Evolutionary conservation across 2,888 invertebrate genomes (phyloP).

Genomic region (Tinea trinotella): DNA sequence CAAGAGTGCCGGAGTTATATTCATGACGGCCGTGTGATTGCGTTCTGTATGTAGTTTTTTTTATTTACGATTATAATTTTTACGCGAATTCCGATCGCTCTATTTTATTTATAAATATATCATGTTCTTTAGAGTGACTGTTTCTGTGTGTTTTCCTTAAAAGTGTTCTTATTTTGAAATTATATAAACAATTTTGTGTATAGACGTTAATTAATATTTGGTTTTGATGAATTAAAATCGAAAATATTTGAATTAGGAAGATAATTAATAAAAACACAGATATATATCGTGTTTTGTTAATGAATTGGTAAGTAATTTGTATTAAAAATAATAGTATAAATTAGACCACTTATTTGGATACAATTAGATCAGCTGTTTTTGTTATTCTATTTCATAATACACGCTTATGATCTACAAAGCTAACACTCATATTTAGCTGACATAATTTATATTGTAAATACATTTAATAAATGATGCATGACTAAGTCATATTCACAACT

Average conservation of each 20-base stretch:
- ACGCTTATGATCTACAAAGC: too few relatives aligned
- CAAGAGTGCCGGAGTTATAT: slow-evolving; percentile 28
- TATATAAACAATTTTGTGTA: background rate
- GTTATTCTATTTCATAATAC: too few relatives aligned
- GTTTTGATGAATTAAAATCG: background rate
- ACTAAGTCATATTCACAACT: too few relatives aligned
- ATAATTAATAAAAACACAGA: background rate
- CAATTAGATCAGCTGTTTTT: too few relatives aligned
- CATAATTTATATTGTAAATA: too few relatives aligned
- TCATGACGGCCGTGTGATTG: slow-evolving; percentile 46
- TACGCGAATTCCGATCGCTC: slow-evolving; percentile 4
- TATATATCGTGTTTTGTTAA: background rate
- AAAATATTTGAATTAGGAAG: background rate
- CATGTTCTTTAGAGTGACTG: background rate
- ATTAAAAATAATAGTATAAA: too few relatives aligned
- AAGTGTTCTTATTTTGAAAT: background rate
- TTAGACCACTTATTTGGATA: too few relatives aligned
- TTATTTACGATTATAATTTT: background rate
- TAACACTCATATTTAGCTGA: too few relatives aligned
- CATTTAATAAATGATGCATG: too few relatives aligned
- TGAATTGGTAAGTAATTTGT: background rate
- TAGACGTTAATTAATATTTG: background rate
- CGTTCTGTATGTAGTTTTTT: slow-evolving; percentile 29
- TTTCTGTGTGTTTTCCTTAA: background rate
- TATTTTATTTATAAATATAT: background rate